A percentile compares a stretch with the other conserved stretches of the same genome.
phyloP scores from a whole-genome alignment of 1,140 invertebrate species.

The Diploscapter pachys region DNA sequence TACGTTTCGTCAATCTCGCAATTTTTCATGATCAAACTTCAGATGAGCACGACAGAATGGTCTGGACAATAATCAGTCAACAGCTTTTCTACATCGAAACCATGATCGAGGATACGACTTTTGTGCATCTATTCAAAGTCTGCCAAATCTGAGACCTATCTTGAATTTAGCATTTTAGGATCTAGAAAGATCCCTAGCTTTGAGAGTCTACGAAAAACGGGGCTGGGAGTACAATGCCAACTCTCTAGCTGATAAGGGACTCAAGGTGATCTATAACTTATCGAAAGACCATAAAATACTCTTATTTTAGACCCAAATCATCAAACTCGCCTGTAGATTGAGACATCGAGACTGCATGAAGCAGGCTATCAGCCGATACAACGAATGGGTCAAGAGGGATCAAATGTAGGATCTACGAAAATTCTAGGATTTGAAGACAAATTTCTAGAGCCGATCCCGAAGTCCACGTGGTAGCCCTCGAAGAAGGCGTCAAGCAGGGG shows the following conservation, averaged over 20 bases:
- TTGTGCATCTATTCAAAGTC: constrained; percentile 39
- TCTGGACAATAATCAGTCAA: constrained; percentile 41
- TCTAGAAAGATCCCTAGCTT: constrained; percentile 28
- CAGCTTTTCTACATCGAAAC: constrained; percentile 40
- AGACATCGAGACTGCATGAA: constrained; percentile 39
- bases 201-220: constrained; percentile 32
- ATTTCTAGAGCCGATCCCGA: constrained; percentile 43
- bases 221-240: constrained; percentile 35
- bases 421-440: not conserved
- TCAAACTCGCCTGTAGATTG: constrained; percentile 39
- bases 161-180: constrained; percentile 26
- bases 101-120: constrained; percentile 35
- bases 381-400: constrained; percentile 40
- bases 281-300: not conserved
- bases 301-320: constrained; percentile 35
- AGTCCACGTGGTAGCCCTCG: constrained; percentile 41
- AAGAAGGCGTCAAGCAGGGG: constrained; percentile 45
- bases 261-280: constrained; percentile 23
- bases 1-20: not conserved
- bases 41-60: constrained; percentile 42
- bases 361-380: constrained; percentile 34
- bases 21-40: constrained; percentile 7
- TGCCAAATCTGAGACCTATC: not conserved
- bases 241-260: constrained; percentile 7
- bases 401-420: constrained; percentile 8